A percentile compares a stretch with the other conserved stretches of the same genome.
phyloP scores from a whole-genome alignment of 2,888 invertebrate genomes.

The Liodrosophila aerea region DNA sequence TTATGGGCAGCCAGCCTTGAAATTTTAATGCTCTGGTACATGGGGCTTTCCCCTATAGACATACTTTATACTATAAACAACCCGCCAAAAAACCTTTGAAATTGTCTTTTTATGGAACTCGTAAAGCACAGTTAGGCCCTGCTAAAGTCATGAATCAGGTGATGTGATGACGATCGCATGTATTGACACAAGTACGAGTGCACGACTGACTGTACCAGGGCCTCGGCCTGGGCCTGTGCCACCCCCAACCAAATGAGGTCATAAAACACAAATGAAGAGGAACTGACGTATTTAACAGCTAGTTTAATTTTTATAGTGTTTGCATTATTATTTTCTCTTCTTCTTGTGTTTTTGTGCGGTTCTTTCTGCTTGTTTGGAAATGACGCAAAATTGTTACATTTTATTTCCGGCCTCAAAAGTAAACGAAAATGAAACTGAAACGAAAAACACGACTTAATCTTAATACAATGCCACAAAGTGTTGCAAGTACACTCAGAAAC shows the following conservation, averaged over 20 bases:
- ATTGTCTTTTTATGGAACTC: conserved; percentile 40
- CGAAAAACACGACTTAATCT: conserved; percentile 47
- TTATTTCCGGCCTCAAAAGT: conserved; percentile 54
- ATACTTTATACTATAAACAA: conserved; percentile 30
- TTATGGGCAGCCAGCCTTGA: conserved; percentile 31
- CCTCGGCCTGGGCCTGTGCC: conserved; percentile 36
- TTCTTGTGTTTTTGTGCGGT: background rate
- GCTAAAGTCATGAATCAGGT: conserved; percentile 58
- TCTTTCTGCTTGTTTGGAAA: conserved; percentile 6
- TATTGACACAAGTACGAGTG: conserved; percentile 53
- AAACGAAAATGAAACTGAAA: conserved; percentile 26
- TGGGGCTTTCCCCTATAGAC: conserved; percentile 39
- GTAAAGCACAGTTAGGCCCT: conserved; percentile 36
- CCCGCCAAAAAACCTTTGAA: conserved; percentile 27
- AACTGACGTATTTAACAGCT: conserved; percentile 51
- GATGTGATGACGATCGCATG: conserved; percentile 58
- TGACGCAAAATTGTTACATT: conserved; percentile 45
- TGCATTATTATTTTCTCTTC: conserved; percentile 7
- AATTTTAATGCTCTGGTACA: conserved; percentile 16
- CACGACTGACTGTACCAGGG: too few relatives aligned
- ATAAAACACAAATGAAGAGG: conserved; percentile 30
- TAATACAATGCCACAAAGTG: conserved; percentile 25
- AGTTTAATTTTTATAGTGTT: conserved; percentile 38
- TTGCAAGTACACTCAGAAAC: conserved; percentile 6
- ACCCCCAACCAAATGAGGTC: conserved; percentile 67